Evolutionary conservation across 2,113 vertebrate genomes (phyloP).

Genomic region (Eudyptes chrysolophus): DNA sequence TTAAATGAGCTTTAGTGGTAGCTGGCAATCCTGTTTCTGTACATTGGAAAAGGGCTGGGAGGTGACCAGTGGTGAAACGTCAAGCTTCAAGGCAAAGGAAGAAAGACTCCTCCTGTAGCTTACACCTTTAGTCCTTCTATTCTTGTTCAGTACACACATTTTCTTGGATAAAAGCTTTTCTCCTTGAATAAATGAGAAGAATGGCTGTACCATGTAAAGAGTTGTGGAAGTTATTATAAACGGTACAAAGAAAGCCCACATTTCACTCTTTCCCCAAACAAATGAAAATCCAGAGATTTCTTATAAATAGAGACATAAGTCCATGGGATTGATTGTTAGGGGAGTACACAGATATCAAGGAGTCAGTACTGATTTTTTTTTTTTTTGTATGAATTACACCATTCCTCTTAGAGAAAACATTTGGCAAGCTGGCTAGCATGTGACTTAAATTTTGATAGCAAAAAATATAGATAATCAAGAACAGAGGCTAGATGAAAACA

Average conservation of each 20-base stretch:
- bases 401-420: neutral
- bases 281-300: neutral
- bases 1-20: neutral
- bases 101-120: neutral
- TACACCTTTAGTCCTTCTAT: neutral
- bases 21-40: neutral
- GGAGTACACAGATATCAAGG: neutral
- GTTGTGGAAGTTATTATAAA: neutral
- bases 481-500: neutral
- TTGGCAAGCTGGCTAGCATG: neutral
- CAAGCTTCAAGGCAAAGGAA: neutral
- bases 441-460: neutral
- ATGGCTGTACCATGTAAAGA: neutral
- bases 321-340: neutral
- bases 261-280: neutral
- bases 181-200: neutral
- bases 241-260: neutral
- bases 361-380: neutral
- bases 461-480: neutral
- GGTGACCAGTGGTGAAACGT: neutral
- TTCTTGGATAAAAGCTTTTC: constrained; percentile 2
- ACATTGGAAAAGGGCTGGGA: neutral
- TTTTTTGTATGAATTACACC: neutral
- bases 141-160: neutral
- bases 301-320: neutral